Evolutionary conservation across 2,888 invertebrate species (phyloP).

Genomic region (Geophilus truncorum): DNA sequence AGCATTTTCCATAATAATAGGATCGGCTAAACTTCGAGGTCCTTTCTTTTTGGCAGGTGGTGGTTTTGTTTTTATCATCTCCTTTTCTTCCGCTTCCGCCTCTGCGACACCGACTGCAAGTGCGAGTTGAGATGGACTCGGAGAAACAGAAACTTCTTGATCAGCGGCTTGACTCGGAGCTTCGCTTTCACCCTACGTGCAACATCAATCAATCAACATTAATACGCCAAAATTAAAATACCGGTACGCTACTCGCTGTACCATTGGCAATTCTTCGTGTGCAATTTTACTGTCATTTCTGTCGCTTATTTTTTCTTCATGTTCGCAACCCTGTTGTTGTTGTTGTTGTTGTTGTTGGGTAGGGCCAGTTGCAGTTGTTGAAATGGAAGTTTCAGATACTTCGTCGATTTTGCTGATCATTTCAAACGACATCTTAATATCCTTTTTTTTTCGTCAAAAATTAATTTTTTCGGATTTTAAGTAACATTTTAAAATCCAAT

Average conservation of each 20-base stretch:
- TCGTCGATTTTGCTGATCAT: not conserved
- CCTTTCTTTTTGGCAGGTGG: conserved; percentile 14
- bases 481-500: too few species aligned
- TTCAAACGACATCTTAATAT: not conserved
- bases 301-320: too few species aligned
- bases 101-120: not conserved
- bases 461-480: not conserved
- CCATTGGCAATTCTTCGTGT: too few species aligned
- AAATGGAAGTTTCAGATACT: not conserved
- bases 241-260: too few species aligned
- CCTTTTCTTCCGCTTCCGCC: too few species aligned
- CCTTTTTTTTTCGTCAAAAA: not conserved
- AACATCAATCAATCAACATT: too few species aligned
- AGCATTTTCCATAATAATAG: conserved; percentile 88
- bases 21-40: conserved; percentile 59
- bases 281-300: too few species aligned
- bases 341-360: too few species aligned
- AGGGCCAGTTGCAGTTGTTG: too few species aligned
- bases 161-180: not conserved
- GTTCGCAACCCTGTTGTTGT: too few species aligned
- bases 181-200: not conserved
- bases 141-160: not conserved
- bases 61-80: not conserved
- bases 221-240: too few species aligned
- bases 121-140: not conserved